Conservation (phyloP, 1,140 invertebrate species). For the Scaptomyza pallida region DNA sequence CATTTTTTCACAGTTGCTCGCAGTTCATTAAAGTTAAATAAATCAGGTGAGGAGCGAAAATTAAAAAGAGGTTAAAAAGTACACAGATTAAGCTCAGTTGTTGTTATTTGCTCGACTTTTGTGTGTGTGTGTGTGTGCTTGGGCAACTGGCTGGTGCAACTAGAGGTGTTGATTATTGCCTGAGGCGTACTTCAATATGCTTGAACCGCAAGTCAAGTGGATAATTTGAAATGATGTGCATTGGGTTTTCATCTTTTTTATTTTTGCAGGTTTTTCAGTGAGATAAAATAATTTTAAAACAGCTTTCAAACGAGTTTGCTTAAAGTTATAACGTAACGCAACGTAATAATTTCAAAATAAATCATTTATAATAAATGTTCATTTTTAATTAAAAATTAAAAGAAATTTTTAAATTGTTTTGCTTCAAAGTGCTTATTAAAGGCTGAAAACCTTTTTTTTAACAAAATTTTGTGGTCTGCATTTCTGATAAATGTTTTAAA, state of each 20-base stretch:
- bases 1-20: not conserved
- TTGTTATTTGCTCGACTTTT: conserved; percentile 20
- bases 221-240: conserved; percentile 36
- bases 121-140: conserved; percentile 18
- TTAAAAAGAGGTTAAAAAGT: conserved; percentile 3
- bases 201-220: conserved; percentile 29
- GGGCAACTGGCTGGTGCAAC: not conserved
- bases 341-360: no score
- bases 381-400: no score
- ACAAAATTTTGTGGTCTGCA: no score
- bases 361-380: no score
- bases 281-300: not conserved
- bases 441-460: no score
- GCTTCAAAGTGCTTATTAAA: no score
- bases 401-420: no score
- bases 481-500: no score
- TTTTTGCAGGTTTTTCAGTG: not conserved
- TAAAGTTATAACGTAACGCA: no score
- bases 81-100: conserved; percentile 3
- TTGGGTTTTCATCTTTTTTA: no score
- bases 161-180: conserved; percentile 45
- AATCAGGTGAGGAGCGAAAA: conserved; percentile 41
- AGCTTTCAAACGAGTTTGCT: not conserved
- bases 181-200: conserved; percentile 13
- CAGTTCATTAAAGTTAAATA: conserved; percentile 57